These are phyloP conservation scores for Zaprionus taronus DNA, from an alignment of 1,140 invertebrate species.

Conservation along the genomic window DNA sequence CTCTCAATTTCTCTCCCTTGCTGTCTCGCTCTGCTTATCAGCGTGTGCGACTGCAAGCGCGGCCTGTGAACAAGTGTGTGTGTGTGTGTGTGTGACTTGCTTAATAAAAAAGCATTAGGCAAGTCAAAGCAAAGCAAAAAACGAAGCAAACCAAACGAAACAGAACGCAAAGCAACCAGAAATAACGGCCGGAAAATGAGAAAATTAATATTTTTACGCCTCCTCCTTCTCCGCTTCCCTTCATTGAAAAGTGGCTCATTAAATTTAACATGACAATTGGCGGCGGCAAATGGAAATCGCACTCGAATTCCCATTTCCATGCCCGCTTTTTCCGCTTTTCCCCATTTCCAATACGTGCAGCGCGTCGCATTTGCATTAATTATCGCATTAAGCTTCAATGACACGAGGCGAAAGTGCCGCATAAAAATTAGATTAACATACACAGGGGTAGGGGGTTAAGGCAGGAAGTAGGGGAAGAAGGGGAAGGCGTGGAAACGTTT, in stretches of 20 bases:
- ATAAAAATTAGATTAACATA: conserved; percentile 4
- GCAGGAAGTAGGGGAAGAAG: neutral
- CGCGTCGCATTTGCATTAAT: conserved; percentile 26
- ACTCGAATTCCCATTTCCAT: neutral
- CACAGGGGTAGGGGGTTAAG: neutral
- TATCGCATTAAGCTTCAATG: conserved; percentile 24
- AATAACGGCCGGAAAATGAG: conserved; percentile 68
- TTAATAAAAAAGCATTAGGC: conserved; percentile 62
- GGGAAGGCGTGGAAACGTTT: neutral
- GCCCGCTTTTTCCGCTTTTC: neutral
- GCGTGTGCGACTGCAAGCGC: conserved; percentile 23
- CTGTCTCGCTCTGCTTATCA: conserved; percentile 11
- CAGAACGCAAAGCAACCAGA: conserved; percentile 58
- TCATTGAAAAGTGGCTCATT: conserved; percentile 36
- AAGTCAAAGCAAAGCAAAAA: conserved; percentile 7
- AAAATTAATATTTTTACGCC: conserved; percentile 70
- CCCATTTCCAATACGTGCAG: conserved; percentile 13
- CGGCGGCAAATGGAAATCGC: conserved; percentile 19
- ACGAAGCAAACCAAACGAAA: conserved; percentile 29
- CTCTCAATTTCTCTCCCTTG: neutral
- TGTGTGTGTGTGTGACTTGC: conserved; percentile 23
- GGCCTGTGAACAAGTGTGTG: conserved; percentile 9
- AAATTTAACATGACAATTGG: conserved; percentile 50
- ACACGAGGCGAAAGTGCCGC: conserved; percentile 4
- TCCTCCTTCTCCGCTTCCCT: neutral